A percentile compares a stretch with the other conserved stretches of the same genome.
These are phyloP conservation scores for Helicoverpa assulta DNA, from an alignment of 2,888 invertebrate genomes.

Conservation along the genomic window DNA sequence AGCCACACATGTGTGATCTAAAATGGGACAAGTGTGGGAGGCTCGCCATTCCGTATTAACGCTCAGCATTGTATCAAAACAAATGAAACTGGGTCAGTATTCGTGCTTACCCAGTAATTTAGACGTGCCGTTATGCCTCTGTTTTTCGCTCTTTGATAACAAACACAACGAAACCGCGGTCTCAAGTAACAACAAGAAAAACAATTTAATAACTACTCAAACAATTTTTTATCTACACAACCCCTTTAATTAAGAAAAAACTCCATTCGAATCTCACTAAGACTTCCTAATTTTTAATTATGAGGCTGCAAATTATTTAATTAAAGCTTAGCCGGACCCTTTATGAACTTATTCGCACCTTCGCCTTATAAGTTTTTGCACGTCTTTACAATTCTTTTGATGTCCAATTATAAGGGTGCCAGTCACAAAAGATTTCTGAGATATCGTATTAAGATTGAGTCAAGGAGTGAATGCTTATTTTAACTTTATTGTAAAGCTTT, in stretches of 20 bases:
- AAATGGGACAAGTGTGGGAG: slow-evolving; percentile 87
- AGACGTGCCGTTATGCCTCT: slow-evolving; percentile 28
- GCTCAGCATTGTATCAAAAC: slow-evolving; percentile 77
- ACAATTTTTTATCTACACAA: slow-evolving; percentile 59
- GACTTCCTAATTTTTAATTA: slow-evolving; percentile 86
- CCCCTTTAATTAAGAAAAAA: slow-evolving; percentile 66
- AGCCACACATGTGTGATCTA: slow-evolving; percentile 80
- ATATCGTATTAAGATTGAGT: slow-evolving; percentile 39
- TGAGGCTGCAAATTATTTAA: slow-evolving; percentile 74
- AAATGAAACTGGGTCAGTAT: slow-evolving; percentile 78
- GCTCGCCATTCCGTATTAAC: slow-evolving; percentile 67
- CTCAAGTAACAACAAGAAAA: slow-evolving; percentile 60
- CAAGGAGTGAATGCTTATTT: slow-evolving; percentile 31
- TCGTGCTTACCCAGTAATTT: slow-evolving; percentile 49
- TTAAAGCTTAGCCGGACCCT: slow-evolving; percentile 68
- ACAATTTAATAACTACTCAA: slow-evolving; percentile 80
- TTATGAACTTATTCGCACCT: slow-evolving; percentile 83
- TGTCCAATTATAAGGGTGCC: slow-evolving; percentile 64
- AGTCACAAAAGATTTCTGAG: slow-evolving; percentile 37
- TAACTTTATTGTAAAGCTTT: slow-evolving; percentile 28
- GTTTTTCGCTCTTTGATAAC: slow-evolving; percentile 28
- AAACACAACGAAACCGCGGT: slow-evolving; percentile 35
- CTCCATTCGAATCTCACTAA: slow-evolving; percentile 75
- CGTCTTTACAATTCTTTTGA: slow-evolving; percentile 54
- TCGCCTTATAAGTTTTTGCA: slow-evolving; percentile 76